phyloP scores from a whole-genome alignment of 2,888 invertebrate species.

The Perdita meconis region DNA sequence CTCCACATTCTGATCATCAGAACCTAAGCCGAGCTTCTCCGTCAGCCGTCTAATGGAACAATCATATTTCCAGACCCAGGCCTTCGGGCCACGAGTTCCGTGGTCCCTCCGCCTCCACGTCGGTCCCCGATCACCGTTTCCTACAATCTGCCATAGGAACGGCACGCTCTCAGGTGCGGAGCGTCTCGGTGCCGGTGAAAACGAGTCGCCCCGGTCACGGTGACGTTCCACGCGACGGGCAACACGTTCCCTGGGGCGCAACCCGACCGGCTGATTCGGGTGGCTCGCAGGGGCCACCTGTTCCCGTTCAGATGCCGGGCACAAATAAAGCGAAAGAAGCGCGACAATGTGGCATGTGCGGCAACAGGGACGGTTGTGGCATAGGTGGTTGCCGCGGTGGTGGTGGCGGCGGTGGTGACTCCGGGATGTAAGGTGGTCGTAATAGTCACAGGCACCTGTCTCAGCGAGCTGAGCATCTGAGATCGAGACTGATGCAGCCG shows the following conservation, averaged over 20 bases:
- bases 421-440: slow-evolving; percentile 72
- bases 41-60: too few species aligned
- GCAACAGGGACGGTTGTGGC: slow-evolving; percentile 47
- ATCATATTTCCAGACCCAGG: too few species aligned
- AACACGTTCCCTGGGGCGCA: slow-evolving; percentile 33
- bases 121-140: not conserved
- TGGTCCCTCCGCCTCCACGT: not conserved
- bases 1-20: too few species aligned
- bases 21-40: too few species aligned
- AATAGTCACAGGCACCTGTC: slow-evolving; percentile 74
- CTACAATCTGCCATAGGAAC: not conserved
- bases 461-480: slow-evolving; percentile 67
- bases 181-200: slow-evolving; percentile 40
- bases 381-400: slow-evolving; percentile 41
- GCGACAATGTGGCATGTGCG: slow-evolving; percentile 72
- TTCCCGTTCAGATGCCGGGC: slow-evolving; percentile 64
- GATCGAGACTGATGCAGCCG: slow-evolving; percentile 64
- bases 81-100: too few species aligned
- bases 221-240: slow-evolving; percentile 37
- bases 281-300: slow-evolving; percentile 70
- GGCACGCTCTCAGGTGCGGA: slow-evolving; percentile 21
- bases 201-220: slow-evolving; percentile 47
- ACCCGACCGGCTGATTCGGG: slow-evolving; percentile 48
- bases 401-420: slow-evolving; percentile 58
- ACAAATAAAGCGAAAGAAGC: slow-evolving; percentile 68